Evolutionary conservation across 2,113 vertebrate genomes (phyloP), one percentile per base, ranked within the genome.

Genomic region (Microtus ochrogaster): DNA sequence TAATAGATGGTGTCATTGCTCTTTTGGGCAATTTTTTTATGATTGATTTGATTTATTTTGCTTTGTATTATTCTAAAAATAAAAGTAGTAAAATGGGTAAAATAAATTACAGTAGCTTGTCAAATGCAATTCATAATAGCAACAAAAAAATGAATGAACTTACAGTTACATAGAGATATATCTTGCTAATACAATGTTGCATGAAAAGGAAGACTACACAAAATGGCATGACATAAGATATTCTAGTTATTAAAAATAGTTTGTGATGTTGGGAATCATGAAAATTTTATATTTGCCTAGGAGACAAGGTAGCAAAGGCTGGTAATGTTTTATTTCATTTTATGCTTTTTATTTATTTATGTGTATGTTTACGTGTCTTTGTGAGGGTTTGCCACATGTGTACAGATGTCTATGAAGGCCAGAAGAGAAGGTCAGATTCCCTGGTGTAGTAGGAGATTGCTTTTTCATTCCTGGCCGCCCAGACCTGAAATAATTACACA

Each of bases 1-100:
- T 72, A 89, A 91, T 30, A 89, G 16, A 39, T 73, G 7, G 70
- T 11, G 5, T 55, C 39, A 77, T 66, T 88, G 44, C 39, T 66
- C 47, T 83, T 61, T 94, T 73, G 2, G 33, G 5, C 2, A 94
- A 30, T 89, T 92, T 95, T 95, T 95, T 84, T 83, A 76, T 55
- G 41, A 84, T 33, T 76, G 13, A 81, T 36, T 81, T 55, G 5
- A 16, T 94, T 61, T 52, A 3, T 10, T 11, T 92, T 68, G 70
- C 7, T 94, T 85, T 89, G 12, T 49, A 77, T 72, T 84, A 84
- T 61, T 82, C 30, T 24, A 88, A 70, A 92, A 92, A 68, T 90
- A 91, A 39, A 93, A 96, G 28, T 36, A 66, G 2, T 33, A 95
- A n/a, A 95, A 84, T 49, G 9, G 4, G 76, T 82, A 73, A 73